Evolutionary conservation across 1,140 invertebrate genomes (phyloP).

Genomic region (Meloidogyne exigua): DNA sequence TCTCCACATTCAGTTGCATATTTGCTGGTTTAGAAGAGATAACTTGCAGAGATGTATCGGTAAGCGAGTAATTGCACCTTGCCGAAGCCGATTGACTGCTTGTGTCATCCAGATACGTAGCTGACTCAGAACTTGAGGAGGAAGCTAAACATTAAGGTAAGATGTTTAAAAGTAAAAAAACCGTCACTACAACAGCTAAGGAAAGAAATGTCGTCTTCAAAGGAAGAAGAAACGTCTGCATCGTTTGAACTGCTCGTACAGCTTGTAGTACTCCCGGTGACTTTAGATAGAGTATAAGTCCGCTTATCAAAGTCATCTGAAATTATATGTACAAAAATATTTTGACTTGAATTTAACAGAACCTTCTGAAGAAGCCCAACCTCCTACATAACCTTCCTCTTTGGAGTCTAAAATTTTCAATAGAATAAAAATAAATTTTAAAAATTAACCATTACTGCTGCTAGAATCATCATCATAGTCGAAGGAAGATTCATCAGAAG

Average conservation of each 20-base stretch:
- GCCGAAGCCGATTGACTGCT: not conserved
- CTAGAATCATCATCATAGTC: no score
- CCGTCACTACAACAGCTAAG: not conserved
- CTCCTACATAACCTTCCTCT: no score
- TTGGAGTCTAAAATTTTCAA: no score
- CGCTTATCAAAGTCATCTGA: no score
- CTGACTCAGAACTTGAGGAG: not conserved
- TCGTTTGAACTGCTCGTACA: not conserved
- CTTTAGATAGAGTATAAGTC: no score
- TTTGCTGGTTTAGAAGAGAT: not conserved
- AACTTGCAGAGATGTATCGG: not conserved
- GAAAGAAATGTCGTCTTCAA: not conserved
- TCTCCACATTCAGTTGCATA: not conserved
- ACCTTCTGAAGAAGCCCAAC: no score
- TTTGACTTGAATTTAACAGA: no score
- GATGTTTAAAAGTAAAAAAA: not conserved
- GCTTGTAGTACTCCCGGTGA: not conserved
- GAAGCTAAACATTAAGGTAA: no score
- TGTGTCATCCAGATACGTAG: not conserved
- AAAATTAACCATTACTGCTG: no score
- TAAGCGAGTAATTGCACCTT: not conserved
- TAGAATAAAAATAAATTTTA: no score
- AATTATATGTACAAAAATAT: no score
- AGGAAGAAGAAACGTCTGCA: not conserved
- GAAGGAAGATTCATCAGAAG: no score